Base-by-base conservation (phyloP, 2,797 vertebrate genomes). In the Sebastes minor region DNA sequence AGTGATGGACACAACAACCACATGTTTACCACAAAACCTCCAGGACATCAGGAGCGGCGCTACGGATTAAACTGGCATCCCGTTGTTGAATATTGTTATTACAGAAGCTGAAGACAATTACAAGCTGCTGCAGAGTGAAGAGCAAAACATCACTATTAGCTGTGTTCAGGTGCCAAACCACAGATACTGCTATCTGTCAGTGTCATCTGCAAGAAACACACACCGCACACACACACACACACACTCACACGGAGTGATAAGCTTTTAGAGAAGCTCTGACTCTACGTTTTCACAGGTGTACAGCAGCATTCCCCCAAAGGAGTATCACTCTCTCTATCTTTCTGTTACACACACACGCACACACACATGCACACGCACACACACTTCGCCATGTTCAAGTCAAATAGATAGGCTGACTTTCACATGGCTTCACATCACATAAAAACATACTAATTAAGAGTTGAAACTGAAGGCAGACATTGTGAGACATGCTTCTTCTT, bases 81-180 rank as follows among this genome's bases (percentile, higher is more conserved):
- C 14, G 53, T 22, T 23, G 62, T 5, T 71, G 69, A 82, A 85
- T 74, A 65, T 68, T 81, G 55, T 72, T 56, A 74, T 79, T 73
- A 83, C 20, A 77, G 23, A 23, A 32, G 63, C 38, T 61, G 67
- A 66, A 60, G 76, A 88, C 42, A 74, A 79, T 56, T 46, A 71
- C 76, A 81, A 82, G 69, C 70, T 80, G 81, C 76, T 57, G 46
- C 74, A 30, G 25, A 74, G 65, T 49, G 65, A 83, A 12, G 69
- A 81, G 66, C 52, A 80, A 74, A 72, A 71, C 53, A 74, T 84
- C 60, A 69, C 57, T 57, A 86, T 84, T 62, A 83, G 32, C 71
- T 62, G 70, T 53, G 73, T 85, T 89, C 85, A 84, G 85, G 83
- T 87, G 88, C 73, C 78, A 81, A 83, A 86, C 90, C 90, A 78